Base-by-base conservation (phyloP, 2,888 invertebrate species). In the Xestia ashworthii region DNA sequence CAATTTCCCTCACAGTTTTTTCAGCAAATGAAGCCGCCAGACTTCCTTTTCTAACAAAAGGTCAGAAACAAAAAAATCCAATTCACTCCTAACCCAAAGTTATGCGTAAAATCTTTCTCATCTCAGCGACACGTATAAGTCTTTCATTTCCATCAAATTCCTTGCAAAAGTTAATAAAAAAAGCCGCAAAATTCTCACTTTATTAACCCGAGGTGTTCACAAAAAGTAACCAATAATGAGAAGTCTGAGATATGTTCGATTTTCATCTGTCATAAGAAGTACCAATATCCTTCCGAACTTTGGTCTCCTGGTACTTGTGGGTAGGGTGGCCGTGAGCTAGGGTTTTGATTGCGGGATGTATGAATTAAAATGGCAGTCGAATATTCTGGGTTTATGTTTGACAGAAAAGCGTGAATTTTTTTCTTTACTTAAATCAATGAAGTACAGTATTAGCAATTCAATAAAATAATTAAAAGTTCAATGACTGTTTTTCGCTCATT, bases 151-250 rank as follows among this genome's bases (percentile, higher is more conserved):
- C 53, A 41, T 46, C 67, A 41, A 79, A 70, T 19, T 58, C 72
- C 4, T n/a, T 8, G 14, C n/a, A 50, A 64, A 78, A 64, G 64
- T 79, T 60, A 68, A 83, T 83, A 83, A 74, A 84, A n/a, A 74
- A 68, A 22, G 38, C 25, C 81, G 32, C 84, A 58, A 65, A 83
- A 55, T 60, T 46, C 53, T 46, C 9, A n/a, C 44, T 74, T 78
- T 84, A 82, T 84, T 75, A 74, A 62, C 80, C 4, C 14, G 44
- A 53, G 71, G 16, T 71, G 38, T 55, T 64, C 66, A 62, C 55
- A 58, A 64, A 46, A 81, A 72, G 72, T 66, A 38, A 22, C 50
- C n/a, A 48, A 75, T 72, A 50, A 80, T 80, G 62, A 74, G 48
- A 41, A 58, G 14, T 55, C 58, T 38, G 50, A 60, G 46, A 44